Evolutionary conservation across 2,888 invertebrate species (phyloP).

Genomic region (Catocala nupta): DNA sequence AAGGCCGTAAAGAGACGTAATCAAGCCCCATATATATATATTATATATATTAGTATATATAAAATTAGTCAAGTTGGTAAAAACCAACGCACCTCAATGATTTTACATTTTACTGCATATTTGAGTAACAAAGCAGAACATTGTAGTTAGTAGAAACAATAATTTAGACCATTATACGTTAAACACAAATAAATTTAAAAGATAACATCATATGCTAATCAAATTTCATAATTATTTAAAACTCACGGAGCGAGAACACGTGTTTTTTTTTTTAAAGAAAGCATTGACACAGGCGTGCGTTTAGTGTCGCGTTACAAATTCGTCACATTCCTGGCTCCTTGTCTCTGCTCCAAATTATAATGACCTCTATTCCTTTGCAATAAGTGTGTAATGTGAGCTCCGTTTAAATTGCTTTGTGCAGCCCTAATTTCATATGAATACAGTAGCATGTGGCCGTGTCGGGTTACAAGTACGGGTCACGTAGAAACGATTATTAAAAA

Average conservation of each 20-base stretch:
- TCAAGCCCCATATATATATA: no score
- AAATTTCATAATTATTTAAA: constrained; percentile 43
- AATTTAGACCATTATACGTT: constrained; percentile 30
- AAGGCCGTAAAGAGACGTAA: no score
- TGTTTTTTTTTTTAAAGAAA: constrained; percentile 69
- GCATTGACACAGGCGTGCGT: constrained; percentile 69
- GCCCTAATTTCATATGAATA: constrained; percentile 67
- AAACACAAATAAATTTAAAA: constrained; percentile 41
- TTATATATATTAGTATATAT: no score
- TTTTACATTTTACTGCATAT: constrained; percentile 1
- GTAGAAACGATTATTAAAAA: constrained; percentile 53
- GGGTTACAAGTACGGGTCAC: constrained; percentile 70
- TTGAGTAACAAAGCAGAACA: constrained; percentile 14
- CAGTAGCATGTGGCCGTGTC: constrained; percentile 71
- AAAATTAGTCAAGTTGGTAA: no score
- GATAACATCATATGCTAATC: constrained; percentile 46
- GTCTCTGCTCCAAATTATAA: constrained; percentile 39
- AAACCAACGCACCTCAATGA: neutral
- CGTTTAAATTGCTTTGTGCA: constrained; percentile 45
- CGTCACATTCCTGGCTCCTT: constrained; percentile 64
- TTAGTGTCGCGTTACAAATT: constrained; percentile 75
- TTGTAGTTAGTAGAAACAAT: constrained; percentile 15
- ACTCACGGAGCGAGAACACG: constrained; percentile 53
- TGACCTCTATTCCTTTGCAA: constrained; percentile 40
- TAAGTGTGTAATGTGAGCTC: constrained; percentile 45